Evolutionary conservation across 2,113 vertebrate species (phyloP).

Genomic region (Catharus fuscescens): DNA sequence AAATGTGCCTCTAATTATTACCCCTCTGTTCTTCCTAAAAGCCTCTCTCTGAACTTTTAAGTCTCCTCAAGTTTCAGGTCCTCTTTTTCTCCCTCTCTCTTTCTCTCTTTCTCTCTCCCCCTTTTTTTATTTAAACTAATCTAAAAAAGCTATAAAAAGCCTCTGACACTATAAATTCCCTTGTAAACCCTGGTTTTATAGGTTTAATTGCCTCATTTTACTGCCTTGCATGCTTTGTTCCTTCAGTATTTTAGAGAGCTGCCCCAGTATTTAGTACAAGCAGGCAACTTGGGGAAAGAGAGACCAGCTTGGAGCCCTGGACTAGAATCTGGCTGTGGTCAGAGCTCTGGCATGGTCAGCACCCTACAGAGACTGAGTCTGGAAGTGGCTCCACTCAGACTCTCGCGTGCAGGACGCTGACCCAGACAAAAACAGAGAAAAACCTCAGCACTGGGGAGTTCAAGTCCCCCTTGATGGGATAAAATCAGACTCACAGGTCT

Average conservation of each 20-base stretch:
- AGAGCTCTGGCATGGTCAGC: conserved; percentile 16
- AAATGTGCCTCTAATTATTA: conserved; percentile 76
- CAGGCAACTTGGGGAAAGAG: conserved; percentile 27
- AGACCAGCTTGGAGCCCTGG: background rate
- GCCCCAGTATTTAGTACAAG: conserved; percentile 57
- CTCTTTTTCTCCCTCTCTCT: conserved; percentile 66
- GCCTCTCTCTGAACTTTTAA: conserved; percentile 80
- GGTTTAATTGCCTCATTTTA: conserved; percentile 84
- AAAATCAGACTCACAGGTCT: background rate
- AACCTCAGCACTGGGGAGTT: background rate
- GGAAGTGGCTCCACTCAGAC: conserved; percentile 28
- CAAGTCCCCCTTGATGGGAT: background rate
- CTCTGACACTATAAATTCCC: conserved; percentile 83
- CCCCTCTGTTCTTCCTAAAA: conserved; percentile 75
- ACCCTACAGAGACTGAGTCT: background rate
- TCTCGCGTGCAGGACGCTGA: background rate
- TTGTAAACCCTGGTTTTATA: conserved; percentile 82
- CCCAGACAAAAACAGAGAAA: background rate
- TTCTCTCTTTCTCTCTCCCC: conserved; percentile 46
- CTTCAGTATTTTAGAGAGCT: conserved; percentile 71
- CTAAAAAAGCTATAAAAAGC: conserved; percentile 84
- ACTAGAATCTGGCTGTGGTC: background rate
- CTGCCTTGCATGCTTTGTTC: conserved; percentile 75
- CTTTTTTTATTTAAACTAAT: conserved; percentile 79
- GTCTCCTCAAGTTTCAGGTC: conserved; percentile 80